A percentile compares a stretch with the other conserved stretches of the same genome.
Evolutionary conservation across 2,797 vertebrate species (phyloP).

Genomic region (Neopelma chrysocephalum): DNA sequence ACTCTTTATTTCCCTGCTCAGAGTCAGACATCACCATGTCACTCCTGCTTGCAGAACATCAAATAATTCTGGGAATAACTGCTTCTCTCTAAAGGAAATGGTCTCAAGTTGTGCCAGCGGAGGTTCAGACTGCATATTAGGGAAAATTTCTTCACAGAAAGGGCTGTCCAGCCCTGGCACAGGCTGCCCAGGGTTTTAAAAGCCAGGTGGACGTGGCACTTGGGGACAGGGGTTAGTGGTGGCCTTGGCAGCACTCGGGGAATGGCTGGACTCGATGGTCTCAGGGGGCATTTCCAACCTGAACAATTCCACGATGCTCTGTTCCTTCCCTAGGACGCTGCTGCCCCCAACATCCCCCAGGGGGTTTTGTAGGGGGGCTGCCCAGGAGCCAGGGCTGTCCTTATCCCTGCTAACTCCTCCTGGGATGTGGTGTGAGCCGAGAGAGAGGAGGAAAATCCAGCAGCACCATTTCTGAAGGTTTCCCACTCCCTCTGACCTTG

Average conservation of each 20-base stretch:
- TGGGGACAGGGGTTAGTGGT: fast-evolving
- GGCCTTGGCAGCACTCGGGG: not conserved
- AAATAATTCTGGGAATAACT: not conserved
- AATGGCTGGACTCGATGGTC: not conserved
- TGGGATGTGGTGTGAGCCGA: not conserved
- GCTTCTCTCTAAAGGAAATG: not conserved
- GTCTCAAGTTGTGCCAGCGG: not conserved
- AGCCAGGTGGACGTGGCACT: fast-evolving
- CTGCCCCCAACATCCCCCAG: not conserved
- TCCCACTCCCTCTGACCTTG: not conserved
- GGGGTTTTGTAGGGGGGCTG: not conserved
- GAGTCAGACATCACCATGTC: not conserved
- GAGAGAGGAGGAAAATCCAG: not conserved
- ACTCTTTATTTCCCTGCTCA: not conserved
- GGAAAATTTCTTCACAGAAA: not conserved
- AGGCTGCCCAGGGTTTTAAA: not conserved
- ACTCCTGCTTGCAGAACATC: not conserved
- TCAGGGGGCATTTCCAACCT: not conserved
- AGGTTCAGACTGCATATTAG: not conserved
- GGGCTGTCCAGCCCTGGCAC: not conserved
- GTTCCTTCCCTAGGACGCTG: not conserved
- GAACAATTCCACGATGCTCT: not conserved
- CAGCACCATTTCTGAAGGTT: not conserved
- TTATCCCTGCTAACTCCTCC: not conserved
- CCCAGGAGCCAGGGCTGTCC: not conserved